Percentiles rank a stretch among this genome's conserved stretches.
Evolutionary conservation across 1,140 invertebrate genomes (phyloP).

Genomic region (Metopolophium dirhodum): DNA sequence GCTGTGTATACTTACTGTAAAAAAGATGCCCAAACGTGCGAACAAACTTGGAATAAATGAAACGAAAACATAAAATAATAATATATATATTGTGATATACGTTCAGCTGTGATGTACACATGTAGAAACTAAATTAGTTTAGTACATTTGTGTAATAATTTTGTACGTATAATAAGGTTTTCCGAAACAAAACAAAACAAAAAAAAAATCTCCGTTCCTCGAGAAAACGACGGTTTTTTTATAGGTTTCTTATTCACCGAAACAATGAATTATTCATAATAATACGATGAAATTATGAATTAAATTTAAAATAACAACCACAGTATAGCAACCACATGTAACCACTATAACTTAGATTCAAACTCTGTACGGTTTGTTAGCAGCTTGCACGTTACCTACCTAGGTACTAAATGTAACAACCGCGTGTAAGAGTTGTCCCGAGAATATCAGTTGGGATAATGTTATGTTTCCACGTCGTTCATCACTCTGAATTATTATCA

Average conservation of each 20-base stretch:
- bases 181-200: neutral
- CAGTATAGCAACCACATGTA: neutral
- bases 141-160: neutral
- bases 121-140: neutral
- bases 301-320: constrained; percentile 6
- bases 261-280: constrained; percentile 12
- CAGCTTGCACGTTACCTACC: neutral
- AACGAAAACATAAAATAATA: neutral
- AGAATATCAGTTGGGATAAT: neutral
- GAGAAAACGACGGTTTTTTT: neutral
- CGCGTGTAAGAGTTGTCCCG: neutral
- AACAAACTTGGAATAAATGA: neutral
- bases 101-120: neutral
- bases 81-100: neutral
- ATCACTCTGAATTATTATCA: neutral
- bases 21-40: neutral
- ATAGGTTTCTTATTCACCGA: neutral
- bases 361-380: neutral
- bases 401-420: neutral
- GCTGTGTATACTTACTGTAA: neutral
- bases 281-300: neutral
- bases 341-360: neutral
- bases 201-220: neutral
- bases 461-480: neutral
- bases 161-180: neutral